Evolutionary conservation across 1,140 invertebrate species (phyloP), one percentile per base, ranked within the genome.

Genomic region (Drosophila orena): DNA sequence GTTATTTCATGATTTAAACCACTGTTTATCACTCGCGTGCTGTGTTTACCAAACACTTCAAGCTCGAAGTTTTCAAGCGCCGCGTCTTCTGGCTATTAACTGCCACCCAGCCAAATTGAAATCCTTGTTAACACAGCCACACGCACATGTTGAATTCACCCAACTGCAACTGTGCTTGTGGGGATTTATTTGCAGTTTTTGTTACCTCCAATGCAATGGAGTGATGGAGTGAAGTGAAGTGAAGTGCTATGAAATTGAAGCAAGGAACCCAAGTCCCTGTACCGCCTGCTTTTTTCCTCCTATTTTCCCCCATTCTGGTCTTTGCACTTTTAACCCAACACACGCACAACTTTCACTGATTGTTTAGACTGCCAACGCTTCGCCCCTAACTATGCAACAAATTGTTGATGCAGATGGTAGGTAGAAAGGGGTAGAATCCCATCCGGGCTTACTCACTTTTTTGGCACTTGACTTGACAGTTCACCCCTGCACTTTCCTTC

Each of bases 341-440:
- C 77, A 86, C 60, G 69, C 75, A 76, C 65, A 86, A 88, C 83
- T 86, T 86, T 89, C 61, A 54, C 81, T 85, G 73, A 50, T 77
- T 71, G 81, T 76, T 76, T 79, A 53, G 70, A 73, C 76, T 79
- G 57, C 40, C 59, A 77, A 42, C 55, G 50, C 49, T 27, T 83
- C 70, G 64, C 72, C 50, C 74, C 57, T 44, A 81, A 81, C 70
- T 79, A 88, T 88, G 79, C 83, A 88, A 83, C 75, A 88, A 83
- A 64, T 74, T 74, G 57, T 61, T 65, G 42, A 58, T 49, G 70
- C 27, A 20, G 14, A 24, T 50, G 50, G n/a, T 43, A 24, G 17
- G 24, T 0, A 24, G 2, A 22, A 44, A 34, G 24, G 38, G 30
- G 49, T 22, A 11, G 34, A 34, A 52, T 43, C 34, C 8, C n/a